Conservation (phyloP, 37 sponge, comb jelly and placozoan genomes). For the Lycopodina hypogea region DNA sequence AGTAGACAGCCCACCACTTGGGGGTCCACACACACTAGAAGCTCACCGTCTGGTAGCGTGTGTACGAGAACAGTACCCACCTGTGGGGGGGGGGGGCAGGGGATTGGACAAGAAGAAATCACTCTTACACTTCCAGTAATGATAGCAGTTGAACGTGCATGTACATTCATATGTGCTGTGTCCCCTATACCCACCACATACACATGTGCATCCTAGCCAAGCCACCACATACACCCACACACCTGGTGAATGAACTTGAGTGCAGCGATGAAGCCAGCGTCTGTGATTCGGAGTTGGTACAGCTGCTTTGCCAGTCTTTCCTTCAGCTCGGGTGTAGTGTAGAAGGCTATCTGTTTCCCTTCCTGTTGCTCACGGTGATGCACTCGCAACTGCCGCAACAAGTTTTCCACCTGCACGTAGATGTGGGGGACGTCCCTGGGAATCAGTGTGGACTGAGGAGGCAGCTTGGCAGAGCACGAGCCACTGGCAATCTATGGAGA, state of each 20-base stretch:
- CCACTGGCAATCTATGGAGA: constrained; percentile 1
- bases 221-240: no score
- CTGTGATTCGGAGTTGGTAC: constrained; percentile 7
- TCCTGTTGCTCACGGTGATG: not conserved
- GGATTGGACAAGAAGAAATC: no score
- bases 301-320: constrained; percentile 16
- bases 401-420: constrained; percentile 29
- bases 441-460: constrained; percentile 11
- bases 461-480: not conserved
- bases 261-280: constrained; percentile 25
- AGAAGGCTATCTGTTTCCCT: constrained; percentile 37
- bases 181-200: no score
- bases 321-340: constrained; percentile 23
- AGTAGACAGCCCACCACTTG: constrained; percentile 52
- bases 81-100: not conserved
- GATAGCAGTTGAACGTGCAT: no score
- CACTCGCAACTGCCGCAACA: constrained; percentile 32
- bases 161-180: no score
- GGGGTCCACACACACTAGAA: constrained; percentile 41
- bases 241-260: constrained; percentile 64
- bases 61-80: constrained; percentile 26
- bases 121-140: no score
- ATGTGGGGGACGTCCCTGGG: constrained; percentile 33
- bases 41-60: not conserved
- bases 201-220: no score